Evolutionary conservation across 2,797 vertebrate species (phyloP).

Genomic region (Peromyscus melanophrys): DNA sequence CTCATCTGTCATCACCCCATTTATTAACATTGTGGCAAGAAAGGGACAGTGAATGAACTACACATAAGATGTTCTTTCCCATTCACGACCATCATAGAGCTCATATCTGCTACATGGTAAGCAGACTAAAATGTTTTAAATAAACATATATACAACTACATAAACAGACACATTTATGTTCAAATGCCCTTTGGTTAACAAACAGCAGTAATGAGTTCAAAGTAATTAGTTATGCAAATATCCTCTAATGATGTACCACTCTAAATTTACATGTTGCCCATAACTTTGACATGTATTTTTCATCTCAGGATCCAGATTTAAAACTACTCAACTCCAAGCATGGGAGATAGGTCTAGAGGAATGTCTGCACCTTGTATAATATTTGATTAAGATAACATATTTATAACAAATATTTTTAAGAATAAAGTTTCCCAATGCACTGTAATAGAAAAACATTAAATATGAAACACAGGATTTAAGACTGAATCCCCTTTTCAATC

Average conservation of each 20-base stretch:
- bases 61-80: rapidly evolving
- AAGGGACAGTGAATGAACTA: neutral
- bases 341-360: neutral
- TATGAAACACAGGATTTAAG: neutral
- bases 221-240: neutral
- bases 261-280: neutral
- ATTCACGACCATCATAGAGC: neutral
- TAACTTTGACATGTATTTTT: neutral
- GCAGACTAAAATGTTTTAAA: neutral
- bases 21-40: neutral
- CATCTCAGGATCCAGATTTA: neutral
- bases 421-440: neutral
- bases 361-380: neutral
- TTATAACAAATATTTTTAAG: neutral
- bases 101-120: rapidly evolving
- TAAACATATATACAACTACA: neutral
- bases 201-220: neutral
- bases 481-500: neutral
- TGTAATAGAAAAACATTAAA: neutral
- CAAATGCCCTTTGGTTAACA: neutral
- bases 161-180: neutral
- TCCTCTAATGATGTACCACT: neutral
- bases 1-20: neutral
- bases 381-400: neutral
- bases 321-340: neutral